phyloP scores from a whole-genome alignment of 2,113 vertebrate genomes.

The Phyllopteryx taeniolatus region DNA sequence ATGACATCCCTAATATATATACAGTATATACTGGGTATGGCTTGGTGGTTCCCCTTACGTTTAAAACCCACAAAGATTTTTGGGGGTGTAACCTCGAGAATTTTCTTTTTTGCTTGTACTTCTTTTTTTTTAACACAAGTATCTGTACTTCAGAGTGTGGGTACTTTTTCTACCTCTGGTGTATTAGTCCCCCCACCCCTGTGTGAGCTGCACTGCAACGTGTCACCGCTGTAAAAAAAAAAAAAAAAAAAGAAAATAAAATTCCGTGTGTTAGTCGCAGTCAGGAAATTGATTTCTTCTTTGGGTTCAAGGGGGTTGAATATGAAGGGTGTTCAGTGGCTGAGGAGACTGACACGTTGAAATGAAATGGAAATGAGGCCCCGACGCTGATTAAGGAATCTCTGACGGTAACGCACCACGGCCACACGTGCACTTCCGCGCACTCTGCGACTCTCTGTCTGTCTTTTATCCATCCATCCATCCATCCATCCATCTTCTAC shows the following conservation, averaged over 20 bases:
- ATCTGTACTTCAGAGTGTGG: not conserved
- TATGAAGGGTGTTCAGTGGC: slow-evolving; percentile 20
- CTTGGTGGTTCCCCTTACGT: too few relatives aligned
- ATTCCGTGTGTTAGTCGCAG: slow-evolving; percentile 3
- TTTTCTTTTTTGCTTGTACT: too few relatives aligned
- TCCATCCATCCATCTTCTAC: too few relatives aligned
- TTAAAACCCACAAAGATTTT: too few relatives aligned
- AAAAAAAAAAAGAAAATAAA: not conserved
- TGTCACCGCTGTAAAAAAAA: slow-evolving; percentile 6
- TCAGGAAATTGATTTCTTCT: slow-evolving; percentile 34
- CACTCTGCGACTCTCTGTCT: slow-evolving; percentile 17
- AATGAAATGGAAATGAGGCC: slow-evolving; percentile 28
- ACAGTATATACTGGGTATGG: too few relatives aligned
- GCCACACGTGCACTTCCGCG: slow-evolving; percentile 13
- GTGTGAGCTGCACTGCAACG: slow-evolving; percentile 15
- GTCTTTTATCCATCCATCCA: not conserved
- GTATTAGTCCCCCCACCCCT: not conserved
- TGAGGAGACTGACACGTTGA: slow-evolving; percentile 29
- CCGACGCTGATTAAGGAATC: slow-evolving; percentile 8
- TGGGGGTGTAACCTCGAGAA: too few relatives aligned
- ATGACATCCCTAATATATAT: too few relatives aligned
- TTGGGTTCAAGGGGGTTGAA: slow-evolving; percentile 2
- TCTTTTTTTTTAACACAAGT: not conserved
- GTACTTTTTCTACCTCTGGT: not conserved
- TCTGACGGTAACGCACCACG: not conserved